Conservation (phyloP, 2,888 invertebrate species). For the Dynastes maya region DNA sequence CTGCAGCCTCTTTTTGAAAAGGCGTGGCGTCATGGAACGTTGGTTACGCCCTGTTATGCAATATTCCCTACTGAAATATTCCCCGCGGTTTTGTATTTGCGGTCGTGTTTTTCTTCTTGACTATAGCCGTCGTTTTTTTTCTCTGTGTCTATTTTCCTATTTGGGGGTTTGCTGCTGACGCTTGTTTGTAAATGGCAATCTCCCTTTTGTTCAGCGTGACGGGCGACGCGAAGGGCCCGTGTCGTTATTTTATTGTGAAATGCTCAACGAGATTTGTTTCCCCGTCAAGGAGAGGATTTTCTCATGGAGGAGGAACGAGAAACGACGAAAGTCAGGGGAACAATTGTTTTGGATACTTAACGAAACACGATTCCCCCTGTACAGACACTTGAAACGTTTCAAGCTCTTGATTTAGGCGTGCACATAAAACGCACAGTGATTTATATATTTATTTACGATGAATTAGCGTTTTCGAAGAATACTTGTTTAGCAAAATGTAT, state of each 20-base stretch:
- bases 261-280: slow-evolving; percentile 43
- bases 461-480: slow-evolving; percentile 37
- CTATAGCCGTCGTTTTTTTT: slow-evolving; percentile 26
- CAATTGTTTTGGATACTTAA: slow-evolving; percentile 45
- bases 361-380: slow-evolving; percentile 28
- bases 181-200: slow-evolving; percentile 52
- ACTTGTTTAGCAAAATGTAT: slow-evolving; percentile 23
- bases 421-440: slow-evolving; percentile 32
- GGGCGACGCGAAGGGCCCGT: slow-evolving; percentile 44
- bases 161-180: slow-evolving; percentile 21
- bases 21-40: slow-evolving; percentile 28
- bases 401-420: slow-evolving; percentile 7
- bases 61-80: slow-evolving; percentile 40
- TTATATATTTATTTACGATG: slow-evolving; percentile 43
- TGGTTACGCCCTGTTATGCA: slow-evolving; percentile 47
- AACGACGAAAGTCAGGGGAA: slow-evolving; percentile 20
- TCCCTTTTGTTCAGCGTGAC: slow-evolving; percentile 50
- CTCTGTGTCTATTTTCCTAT: slow-evolving; percentile 21
- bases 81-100: slow-evolving; percentile 40
- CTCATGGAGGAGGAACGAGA: slow-evolving; percentile 45
- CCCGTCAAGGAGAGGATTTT: slow-evolving; percentile 31
- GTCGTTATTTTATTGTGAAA: slow-evolving; percentile 46
- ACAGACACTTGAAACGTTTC: slow-evolving; percentile 12
- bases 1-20: slow-evolving; percentile 37
- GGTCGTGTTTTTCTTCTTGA: slow-evolving; percentile 35